Conservation (phyloP, 2,797 vertebrate species). For the Rhinogobio ventralis region DNA sequence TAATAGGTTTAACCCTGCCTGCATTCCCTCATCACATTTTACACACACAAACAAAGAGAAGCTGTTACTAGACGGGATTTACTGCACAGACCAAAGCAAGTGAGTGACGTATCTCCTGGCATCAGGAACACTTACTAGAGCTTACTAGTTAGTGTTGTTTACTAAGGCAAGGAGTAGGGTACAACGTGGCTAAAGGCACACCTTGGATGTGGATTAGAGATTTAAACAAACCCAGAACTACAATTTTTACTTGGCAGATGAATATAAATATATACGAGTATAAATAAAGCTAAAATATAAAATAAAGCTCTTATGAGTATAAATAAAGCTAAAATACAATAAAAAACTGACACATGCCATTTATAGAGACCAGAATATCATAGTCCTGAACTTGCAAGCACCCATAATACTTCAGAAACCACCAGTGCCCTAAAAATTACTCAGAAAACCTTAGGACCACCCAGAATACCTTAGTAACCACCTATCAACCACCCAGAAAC, state of each 20-base stretch:
- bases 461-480: too few relatives aligned
- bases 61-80: background rate
- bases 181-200: too few relatives aligned
- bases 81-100: background rate
- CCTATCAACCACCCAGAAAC: too few relatives aligned
- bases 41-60: background rate
- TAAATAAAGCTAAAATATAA: too few relatives aligned
- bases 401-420: too few relatives aligned
- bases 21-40: conserved; percentile 48
- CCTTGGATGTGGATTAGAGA: background rate
- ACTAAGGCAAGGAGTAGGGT: background rate
- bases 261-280: background rate
- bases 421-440: too few relatives aligned
- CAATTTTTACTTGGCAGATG: background rate
- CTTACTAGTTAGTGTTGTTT: background rate
- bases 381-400: too few relatives aligned
- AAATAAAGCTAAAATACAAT: background rate
- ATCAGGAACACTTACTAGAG: background rate
- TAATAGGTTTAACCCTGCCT: conserved; percentile 53
- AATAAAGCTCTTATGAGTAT: background rate
- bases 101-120: background rate
- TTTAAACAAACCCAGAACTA: background rate
- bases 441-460: too few relatives aligned
- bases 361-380: too few relatives aligned
- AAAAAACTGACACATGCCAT: too few relatives aligned